These are phyloP conservation scores for Setophaga coronata DNA, from an alignment of 2,113 vertebrate species.

Conservation along the genomic window DNA sequence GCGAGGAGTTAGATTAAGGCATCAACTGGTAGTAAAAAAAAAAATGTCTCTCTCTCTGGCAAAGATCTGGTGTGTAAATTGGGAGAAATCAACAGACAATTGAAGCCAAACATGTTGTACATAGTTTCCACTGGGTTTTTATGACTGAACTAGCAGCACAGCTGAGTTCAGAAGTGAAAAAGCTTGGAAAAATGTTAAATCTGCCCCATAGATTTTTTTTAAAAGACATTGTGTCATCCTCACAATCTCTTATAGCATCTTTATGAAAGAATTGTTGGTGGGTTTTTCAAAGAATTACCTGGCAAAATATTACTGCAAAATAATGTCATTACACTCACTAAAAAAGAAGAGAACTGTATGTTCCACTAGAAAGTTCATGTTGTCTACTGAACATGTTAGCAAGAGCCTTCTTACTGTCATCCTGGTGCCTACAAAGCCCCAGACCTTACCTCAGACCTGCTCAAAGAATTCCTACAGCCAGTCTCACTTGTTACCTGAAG, in stretches of 20 bases:
- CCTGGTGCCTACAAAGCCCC: background rate
- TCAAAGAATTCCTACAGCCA: background rate
- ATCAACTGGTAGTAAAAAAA: background rate
- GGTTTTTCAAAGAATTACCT: background rate
- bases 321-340: background rate
- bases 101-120: background rate
- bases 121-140: constrained; percentile 44
- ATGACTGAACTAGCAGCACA: background rate
- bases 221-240: background rate
- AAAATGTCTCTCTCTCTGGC: background rate
- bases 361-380: background rate
- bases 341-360: background rate
- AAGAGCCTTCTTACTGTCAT: background rate
- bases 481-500: background rate
- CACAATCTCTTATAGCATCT: background rate
- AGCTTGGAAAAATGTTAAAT: background rate
- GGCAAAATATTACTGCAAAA: background rate
- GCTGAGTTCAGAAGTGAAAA: constrained; percentile 13
- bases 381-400: background rate
- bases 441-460: background rate
- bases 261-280: background rate
- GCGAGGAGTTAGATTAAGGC: background rate
- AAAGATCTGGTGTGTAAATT: background rate
- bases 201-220: background rate
- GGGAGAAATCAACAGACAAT: constrained; percentile 42